phyloP scores from a whole-genome alignment of 2,797 vertebrate genomes.

The Parauchenoglanis punctatus region DNA sequence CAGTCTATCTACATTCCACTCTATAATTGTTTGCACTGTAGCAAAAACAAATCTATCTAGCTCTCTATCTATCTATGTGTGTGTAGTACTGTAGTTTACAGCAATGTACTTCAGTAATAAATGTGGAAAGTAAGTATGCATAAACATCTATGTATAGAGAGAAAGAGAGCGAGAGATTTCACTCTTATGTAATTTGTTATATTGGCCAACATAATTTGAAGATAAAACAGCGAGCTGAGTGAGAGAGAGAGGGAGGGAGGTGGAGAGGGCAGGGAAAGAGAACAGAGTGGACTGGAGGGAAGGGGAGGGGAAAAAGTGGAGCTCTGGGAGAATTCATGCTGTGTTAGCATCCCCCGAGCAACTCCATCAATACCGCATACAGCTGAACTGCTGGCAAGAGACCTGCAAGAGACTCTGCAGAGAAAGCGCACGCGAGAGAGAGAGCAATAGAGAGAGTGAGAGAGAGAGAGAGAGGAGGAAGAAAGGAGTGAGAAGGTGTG shows the following conservation, averaged over 20 bases:
- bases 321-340: conserved; percentile 77
- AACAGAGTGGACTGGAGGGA: conserved; percentile 28
- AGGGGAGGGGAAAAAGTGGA: conserved; percentile 57
- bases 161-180: not conserved
- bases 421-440: conserved; percentile 62
- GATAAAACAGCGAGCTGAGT: conserved; percentile 45
- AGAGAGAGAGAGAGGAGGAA: conserved; percentile 57
- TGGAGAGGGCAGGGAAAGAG: not conserved
- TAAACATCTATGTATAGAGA: not conserved
- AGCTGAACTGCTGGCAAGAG: conserved; percentile 79
- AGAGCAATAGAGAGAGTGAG: conserved; percentile 59
- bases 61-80: not conserved
- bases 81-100: not conserved
- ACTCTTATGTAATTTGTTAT: no score
- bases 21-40: no score
- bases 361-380: conserved; percentile 87
- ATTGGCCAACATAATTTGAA: conserved; percentile 14
- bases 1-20: not conserved
- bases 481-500: conserved; percentile 63
- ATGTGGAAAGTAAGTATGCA: not conserved
- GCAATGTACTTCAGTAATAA: conserved; percentile 15
- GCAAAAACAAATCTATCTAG: not conserved
- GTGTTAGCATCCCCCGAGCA: conserved; percentile 86
- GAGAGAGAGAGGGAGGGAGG: conserved; percentile 11
- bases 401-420: conserved; percentile 70